These are phyloP conservation scores for Bhutanitis thaidina DNA, from an alignment of 2,888 invertebrate species.

Conservation along the genomic window DNA sequence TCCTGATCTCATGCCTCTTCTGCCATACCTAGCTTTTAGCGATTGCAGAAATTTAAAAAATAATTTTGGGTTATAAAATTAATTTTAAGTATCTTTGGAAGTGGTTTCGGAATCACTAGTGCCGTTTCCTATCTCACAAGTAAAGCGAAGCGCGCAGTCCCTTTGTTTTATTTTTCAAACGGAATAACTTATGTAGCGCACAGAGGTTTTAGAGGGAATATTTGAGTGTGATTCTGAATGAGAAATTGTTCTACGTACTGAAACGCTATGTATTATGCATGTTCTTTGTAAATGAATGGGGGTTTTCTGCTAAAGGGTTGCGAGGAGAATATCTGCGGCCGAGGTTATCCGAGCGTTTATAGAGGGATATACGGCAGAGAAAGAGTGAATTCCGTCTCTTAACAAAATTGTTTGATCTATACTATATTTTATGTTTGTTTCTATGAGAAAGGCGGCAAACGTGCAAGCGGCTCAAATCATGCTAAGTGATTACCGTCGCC, in stretches of 20 bases:
- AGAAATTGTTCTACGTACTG: conserved; percentile 33
- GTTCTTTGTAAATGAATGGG: conserved; percentile 36
- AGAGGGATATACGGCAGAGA: background rate
- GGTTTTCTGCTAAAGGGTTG: conserved; percentile 26
- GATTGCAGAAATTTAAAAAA: too few relatives aligned
- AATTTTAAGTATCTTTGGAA: too few relatives aligned
- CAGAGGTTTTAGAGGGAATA: conserved; percentile 46
- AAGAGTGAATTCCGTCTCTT: background rate
- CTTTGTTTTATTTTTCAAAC: conserved; percentile 44
- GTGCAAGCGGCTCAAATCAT: too few relatives aligned
- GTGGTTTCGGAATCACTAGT: too few relatives aligned
- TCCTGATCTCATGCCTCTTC: too few relatives aligned
- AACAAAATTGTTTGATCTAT: background rate
- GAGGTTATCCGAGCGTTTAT: conserved; percentile 8
- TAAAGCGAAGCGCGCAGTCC: conserved; percentile 16
- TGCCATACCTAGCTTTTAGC: too few relatives aligned
- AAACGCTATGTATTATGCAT: conserved; percentile 38
- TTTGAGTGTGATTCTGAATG: conserved; percentile 46
- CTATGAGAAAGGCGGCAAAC: too few relatives aligned
- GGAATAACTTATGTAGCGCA: conserved; percentile 37
- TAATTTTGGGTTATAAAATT: too few relatives aligned
- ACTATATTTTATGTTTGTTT: too few relatives aligned
- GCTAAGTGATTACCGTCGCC: too few relatives aligned
- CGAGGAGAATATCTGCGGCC: conserved; percentile 16
- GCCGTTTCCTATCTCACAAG: conserved; percentile 9